Evolutionary conservation across 2,113 vertebrate genomes (phyloP), one percentile per base, ranked within the genome.

Genomic region (Brachionichthys hirsutus): DNA sequence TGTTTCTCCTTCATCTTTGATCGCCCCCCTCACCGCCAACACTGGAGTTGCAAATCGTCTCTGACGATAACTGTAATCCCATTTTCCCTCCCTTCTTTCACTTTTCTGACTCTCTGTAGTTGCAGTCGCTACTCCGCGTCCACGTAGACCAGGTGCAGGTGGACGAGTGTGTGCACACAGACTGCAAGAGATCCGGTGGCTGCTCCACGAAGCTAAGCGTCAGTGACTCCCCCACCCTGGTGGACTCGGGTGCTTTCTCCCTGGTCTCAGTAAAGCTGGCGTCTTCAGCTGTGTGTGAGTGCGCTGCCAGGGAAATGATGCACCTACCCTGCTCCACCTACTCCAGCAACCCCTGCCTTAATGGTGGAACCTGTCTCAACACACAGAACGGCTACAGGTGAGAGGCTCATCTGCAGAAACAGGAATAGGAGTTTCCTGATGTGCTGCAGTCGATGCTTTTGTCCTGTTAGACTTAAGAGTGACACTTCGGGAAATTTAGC

Each of bases 331-430:
- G 94, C 78, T 85, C 90, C 16, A 88, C 90, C 44, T 93, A 94
- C 73, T 57, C 88, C 2, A 70, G 1, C 3, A 92, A 83, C 82
- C 93, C 94, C 43, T 95, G 94, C 64, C 88, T 92, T 58, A 93
- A 94, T 3, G 93, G 92, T 15, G 94, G 94, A 15, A 70, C 86
- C 2, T 96, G 94, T 38, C 6, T 88, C 0, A 90, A 94, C 87
- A 92, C 90, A 2, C 79, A 82, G 7, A 92, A 81, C 0, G 94
- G 94, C 41, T 94, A 93, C 92, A 94, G 94, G 94, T 96, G 75
- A 89, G 92, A 50, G 16, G 40, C 20, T 45, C n/a, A 9, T 53
- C 43, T 22, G 9, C 34, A 30, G 20, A 41, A 7, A 40, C 24
- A 36, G 52, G n/a, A 36, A 61, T 41, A 51, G 9, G 22, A 40